Evolutionary conservation across 2,797 vertebrate genomes (phyloP).

Genomic region (Selene dorsalis): DNA sequence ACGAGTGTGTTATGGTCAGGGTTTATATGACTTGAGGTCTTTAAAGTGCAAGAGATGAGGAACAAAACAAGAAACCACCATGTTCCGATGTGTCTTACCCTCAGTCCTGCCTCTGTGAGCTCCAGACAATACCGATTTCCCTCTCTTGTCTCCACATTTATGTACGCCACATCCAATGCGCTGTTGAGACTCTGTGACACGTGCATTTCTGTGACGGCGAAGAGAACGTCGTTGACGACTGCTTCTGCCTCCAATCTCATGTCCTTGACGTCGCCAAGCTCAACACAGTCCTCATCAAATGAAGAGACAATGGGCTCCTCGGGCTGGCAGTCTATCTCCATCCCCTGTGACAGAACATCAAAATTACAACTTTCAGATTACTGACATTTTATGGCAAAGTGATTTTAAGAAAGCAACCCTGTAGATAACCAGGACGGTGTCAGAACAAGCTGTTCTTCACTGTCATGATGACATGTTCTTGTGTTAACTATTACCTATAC

Average conservation of each 20-base stretch:
- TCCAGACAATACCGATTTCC: slow-evolving; percentile 93
- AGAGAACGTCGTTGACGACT: slow-evolving; percentile 94
- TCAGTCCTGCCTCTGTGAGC: slow-evolving; percentile 94
- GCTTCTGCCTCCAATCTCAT: slow-evolving; percentile 97
- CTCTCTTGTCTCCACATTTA: slow-evolving; percentile 96
- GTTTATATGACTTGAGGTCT: neutral
- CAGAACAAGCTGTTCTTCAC: neutral
- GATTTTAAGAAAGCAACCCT: slow-evolving; percentile 5
- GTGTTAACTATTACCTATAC: neutral
- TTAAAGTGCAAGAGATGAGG: neutral
- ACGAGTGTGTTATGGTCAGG: slow-evolving; percentile 10
- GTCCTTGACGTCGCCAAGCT: slow-evolving; percentile 91
- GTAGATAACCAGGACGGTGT: neutral
- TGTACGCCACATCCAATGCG: slow-evolving; percentile 91
- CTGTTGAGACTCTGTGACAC: slow-evolving; percentile 91
- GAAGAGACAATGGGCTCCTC: slow-evolving; percentile 85
- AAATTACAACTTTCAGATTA: neutral
- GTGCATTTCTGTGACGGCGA: slow-evolving; percentile 94
- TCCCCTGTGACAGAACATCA: slow-evolving; percentile 72
- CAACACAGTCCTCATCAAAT: slow-evolving; percentile 85
- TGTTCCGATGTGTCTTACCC: slow-evolving; percentile 82
- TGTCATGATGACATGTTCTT: slow-evolving; percentile 5
- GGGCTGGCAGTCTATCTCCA: slow-evolving; percentile 91
- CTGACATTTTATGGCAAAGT: neutral
- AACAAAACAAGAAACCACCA: neutral